phyloP scores from a whole-genome alignment of 2,888 invertebrate species.

The Leptothorax acervorum region DNA sequence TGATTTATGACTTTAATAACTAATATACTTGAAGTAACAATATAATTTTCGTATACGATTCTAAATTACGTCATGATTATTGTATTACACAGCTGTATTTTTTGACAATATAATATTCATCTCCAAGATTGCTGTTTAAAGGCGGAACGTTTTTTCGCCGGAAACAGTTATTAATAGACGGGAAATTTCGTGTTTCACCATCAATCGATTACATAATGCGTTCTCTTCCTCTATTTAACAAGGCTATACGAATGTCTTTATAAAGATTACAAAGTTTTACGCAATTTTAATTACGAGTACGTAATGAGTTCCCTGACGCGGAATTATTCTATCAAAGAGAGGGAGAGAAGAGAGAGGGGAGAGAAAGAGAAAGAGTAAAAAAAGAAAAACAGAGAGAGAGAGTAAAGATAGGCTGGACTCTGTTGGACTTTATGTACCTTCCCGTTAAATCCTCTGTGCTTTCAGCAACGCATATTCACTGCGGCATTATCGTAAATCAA shows the following conservation, averaged over 20 bases:
- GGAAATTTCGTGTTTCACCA: not conserved
- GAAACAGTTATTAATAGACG: not conserved
- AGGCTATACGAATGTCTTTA: not conserved
- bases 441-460: constrained; percentile 13
- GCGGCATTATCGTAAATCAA: constrained; percentile 54
- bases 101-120: not conserved
- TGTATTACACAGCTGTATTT: not conserved
- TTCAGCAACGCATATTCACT: constrained; percentile 32
- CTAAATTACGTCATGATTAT: not conserved
- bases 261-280: constrained; percentile 13
- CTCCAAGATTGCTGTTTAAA: not conserved
- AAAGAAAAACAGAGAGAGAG: constrained; percentile 7
- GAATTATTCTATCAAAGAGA: constrained; percentile 57
- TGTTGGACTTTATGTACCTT: constrained; percentile 33
- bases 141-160: not conserved
- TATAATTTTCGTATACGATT: not conserved
- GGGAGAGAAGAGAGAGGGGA: not conserved
- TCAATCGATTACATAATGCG: constrained; percentile 24
- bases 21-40: not conserved
- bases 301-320: not conserved
- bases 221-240: constrained; percentile 9
- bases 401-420: constrained; percentile 47
- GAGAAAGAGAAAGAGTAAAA: not conserved
- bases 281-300: constrained; percentile 54
- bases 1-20: not conserved